phyloP scores from a whole-genome alignment of 2,888 invertebrate species.

The Liposcelis brunnea region DNA sequence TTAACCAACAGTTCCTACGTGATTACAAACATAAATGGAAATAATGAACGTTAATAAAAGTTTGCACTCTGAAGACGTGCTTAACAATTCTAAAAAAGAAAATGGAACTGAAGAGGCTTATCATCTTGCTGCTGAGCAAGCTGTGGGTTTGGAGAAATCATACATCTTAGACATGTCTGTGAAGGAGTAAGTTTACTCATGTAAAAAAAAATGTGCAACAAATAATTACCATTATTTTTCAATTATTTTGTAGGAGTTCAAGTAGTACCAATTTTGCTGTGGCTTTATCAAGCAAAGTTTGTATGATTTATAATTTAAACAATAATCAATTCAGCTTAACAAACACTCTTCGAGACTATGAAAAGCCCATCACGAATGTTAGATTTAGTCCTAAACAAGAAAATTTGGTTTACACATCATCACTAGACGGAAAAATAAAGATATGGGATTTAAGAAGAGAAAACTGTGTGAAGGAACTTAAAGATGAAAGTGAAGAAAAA shows the following conservation, averaged over 20 bases:
- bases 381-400: constrained; percentile 39
- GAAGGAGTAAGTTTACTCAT: constrained; percentile 29
- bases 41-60: no score
- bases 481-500: constrained; percentile 23
- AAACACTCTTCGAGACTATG: constrained; percentile 27
- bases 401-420: constrained; percentile 39
- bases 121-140: constrained; percentile 28
- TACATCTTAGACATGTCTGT: constrained; percentile 42
- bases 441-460: constrained; percentile 14
- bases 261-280: constrained; percentile 24
- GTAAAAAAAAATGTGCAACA: neutral
- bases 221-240: neutral
- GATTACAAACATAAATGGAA: no score
- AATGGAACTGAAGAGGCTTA: constrained; percentile 15
- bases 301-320: constrained; percentile 31
- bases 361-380: constrained; percentile 33
- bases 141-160: constrained; percentile 33
- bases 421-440: constrained; percentile 37
- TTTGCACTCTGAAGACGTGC: neutral
- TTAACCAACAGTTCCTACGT: no score
- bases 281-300: constrained; percentile 31
- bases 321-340: constrained; percentile 24
- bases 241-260: neutral
- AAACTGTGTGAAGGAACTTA: constrained; percentile 16
- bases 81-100: neutral